Evolutionary conservation across 2,113 vertebrate species (phyloP).

Genomic region (Etia nguti): DNA sequence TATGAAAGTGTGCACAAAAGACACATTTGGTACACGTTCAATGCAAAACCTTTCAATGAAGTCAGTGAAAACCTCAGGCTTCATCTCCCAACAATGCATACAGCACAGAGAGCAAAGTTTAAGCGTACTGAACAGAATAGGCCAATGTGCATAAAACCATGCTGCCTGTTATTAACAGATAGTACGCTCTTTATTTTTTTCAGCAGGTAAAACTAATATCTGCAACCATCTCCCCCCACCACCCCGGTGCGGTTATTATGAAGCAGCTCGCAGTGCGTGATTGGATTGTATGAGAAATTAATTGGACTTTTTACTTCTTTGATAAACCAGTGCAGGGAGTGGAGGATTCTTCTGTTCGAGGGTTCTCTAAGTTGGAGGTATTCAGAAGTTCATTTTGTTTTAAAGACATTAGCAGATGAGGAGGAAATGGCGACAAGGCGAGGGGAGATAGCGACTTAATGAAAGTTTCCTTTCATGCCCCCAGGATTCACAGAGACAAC

Average conservation of each 20-base stretch:
- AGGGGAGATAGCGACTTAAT: slow-evolving; percentile 47
- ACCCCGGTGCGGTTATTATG: slow-evolving; percentile 14
- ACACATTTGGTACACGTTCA: neutral
- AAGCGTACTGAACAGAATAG: slow-evolving; percentile 24
- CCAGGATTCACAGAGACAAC: slow-evolving; percentile 10
- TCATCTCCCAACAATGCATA: slow-evolving; percentile 5
- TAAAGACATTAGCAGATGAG: slow-evolving; percentile 37
- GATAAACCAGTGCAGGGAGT: slow-evolving; percentile 13
- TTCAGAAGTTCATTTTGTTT: slow-evolving; percentile 52
- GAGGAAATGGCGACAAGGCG: slow-evolving; percentile 14
- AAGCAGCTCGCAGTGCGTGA: neutral
- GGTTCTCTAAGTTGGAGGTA: neutral
- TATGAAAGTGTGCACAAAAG: neutral
- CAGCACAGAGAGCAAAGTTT: neutral
- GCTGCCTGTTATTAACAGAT: slow-evolving; percentile 21
- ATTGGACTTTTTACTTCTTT: slow-evolving; percentile 35
- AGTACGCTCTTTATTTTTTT: neutral
- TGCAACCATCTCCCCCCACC: neutral
- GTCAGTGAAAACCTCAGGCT: slow-evolving; percentile 14
- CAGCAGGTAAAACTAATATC: slow-evolving; percentile 37
- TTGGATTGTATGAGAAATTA: slow-evolving; percentile 40
- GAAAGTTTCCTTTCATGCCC: slow-evolving; percentile 40
- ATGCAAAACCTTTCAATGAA: neutral
- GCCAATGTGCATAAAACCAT: neutral
- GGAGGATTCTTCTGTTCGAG: neutral